A percentile compares a stretch with the other conserved stretches of the same genome.
These are phyloP conservation scores for Agriopis aurantiaria DNA, from an alignment of 2,888 invertebrate species.

Conservation along the genomic window DNA sequence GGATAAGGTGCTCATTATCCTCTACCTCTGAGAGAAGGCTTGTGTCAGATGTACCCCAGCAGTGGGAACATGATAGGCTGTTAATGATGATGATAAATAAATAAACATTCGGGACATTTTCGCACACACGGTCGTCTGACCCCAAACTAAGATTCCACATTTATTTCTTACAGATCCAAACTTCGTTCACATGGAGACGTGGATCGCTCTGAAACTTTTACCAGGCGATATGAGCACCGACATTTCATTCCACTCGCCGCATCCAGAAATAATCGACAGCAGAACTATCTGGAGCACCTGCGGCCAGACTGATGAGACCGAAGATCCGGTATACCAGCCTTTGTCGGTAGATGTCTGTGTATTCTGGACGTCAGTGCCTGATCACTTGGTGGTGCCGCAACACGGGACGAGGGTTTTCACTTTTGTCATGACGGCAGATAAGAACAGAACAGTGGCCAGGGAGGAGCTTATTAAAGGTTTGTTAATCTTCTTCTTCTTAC, in stretches of 20 bases:
- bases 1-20: too few species aligned
- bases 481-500: slow-evolving; percentile 30
- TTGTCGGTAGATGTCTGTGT: slow-evolving; percentile 73
- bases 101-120: too few species aligned
- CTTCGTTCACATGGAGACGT: slow-evolving; percentile 76
- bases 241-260: slow-evolving; percentile 70
- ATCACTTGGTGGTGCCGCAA: slow-evolving; percentile 78
- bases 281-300: slow-evolving; percentile 74
- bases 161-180: slow-evolving; percentile 66
- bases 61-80: too few species aligned
- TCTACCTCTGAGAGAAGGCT: too few species aligned
- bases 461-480: slow-evolving; percentile 74
- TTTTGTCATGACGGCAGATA: slow-evolving; percentile 84
- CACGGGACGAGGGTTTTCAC: slow-evolving; percentile 80
- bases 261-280: slow-evolving; percentile 72
- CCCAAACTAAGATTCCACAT: too few species aligned
- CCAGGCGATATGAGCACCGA: slow-evolving; percentile 76
- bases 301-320: slow-evolving; percentile 73
- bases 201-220: slow-evolving; percentile 77
- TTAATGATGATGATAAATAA: too few species aligned
- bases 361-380: slow-evolving; percentile 82
- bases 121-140: too few species aligned
- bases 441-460: slow-evolving; percentile 77
- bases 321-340: slow-evolving; percentile 73
- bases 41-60: too few species aligned